Evolutionary conservation across 2,113 vertebrate species (phyloP).

Genomic region (Leptosomus discolor): DNA sequence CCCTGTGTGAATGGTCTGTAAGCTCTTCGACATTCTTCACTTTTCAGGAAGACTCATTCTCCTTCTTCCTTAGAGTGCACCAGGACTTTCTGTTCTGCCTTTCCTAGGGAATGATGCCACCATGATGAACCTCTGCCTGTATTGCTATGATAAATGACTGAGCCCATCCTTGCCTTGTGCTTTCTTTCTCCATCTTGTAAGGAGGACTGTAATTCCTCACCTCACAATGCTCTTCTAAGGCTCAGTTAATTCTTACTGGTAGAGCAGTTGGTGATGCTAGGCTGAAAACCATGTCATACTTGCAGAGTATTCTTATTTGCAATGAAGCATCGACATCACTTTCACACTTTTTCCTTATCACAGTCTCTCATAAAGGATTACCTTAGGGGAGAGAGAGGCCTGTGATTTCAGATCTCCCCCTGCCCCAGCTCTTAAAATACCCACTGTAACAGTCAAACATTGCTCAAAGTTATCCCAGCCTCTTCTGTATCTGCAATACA

Average conservation of each 20-base stretch:
- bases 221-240: background rate
- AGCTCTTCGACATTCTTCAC: background rate
- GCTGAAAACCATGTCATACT: background rate
- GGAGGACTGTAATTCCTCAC: background rate
- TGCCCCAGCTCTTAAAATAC: background rate
- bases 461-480: background rate
- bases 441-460: background rate
- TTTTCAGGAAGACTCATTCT: background rate
- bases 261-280: background rate
- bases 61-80: background rate
- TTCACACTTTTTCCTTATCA: background rate
- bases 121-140: background rate
- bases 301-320: background rate
- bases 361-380: background rate
- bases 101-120: background rate
- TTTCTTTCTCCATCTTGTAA: background rate
- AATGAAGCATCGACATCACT: background rate
- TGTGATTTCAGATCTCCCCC: background rate
- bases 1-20: background rate
- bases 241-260: background rate
- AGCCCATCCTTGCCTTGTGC: background rate
- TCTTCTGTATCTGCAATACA: background rate
- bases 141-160: background rate
- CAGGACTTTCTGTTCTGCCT: background rate
- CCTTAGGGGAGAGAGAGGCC: background rate